Percentiles rank a stretch among this genome's conserved stretches.
phyloP scores from a whole-genome alignment of 2,888 invertebrate genomes.

The Colletes collaris region DNA sequence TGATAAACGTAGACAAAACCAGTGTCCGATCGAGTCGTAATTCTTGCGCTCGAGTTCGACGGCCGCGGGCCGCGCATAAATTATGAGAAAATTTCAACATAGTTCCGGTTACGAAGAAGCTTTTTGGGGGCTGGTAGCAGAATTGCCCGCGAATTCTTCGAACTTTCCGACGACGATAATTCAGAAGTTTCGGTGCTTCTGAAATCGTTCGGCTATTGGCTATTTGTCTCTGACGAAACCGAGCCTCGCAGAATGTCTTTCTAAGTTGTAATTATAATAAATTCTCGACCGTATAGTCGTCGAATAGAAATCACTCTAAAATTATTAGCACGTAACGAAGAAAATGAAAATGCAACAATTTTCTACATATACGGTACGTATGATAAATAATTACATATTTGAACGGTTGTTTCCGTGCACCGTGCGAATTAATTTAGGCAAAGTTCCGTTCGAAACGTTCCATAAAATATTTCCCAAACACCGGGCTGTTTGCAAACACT shows the following conservation, averaged over 20 bases:
- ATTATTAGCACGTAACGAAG: too few species aligned
- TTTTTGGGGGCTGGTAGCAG: conserved; percentile 45
- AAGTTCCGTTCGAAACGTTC: background rate
- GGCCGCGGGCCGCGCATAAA: conserved; percentile 68
- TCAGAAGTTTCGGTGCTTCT: conserved; percentile 73
- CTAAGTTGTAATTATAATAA: background rate
- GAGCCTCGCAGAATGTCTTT: conserved; percentile 1
- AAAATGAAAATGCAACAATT: too few species aligned
- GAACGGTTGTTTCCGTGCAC: too few species aligned
- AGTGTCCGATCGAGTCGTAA: conserved; percentile 34
- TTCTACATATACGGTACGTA: too few species aligned
- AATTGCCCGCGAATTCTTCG: conserved; percentile 76
- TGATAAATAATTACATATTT: too few species aligned
- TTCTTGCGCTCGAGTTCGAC: conserved; percentile 39
- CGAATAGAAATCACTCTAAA: too few species aligned
- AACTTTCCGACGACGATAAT: conserved; percentile 77
- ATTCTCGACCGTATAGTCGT: too few species aligned
- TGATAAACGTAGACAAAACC: background rate
- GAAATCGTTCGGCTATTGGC: conserved; percentile 31
- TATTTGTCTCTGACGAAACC: conserved; percentile 49
- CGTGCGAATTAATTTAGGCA: too few species aligned
- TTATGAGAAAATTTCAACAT: conserved; percentile 73
- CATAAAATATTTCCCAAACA: background rate
- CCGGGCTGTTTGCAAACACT: too few species aligned
- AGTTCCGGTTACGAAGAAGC: conserved; percentile 53